Evolutionary conservation across 1,140 invertebrate species (phyloP).

Genomic region (Lethrus apterus): DNA sequence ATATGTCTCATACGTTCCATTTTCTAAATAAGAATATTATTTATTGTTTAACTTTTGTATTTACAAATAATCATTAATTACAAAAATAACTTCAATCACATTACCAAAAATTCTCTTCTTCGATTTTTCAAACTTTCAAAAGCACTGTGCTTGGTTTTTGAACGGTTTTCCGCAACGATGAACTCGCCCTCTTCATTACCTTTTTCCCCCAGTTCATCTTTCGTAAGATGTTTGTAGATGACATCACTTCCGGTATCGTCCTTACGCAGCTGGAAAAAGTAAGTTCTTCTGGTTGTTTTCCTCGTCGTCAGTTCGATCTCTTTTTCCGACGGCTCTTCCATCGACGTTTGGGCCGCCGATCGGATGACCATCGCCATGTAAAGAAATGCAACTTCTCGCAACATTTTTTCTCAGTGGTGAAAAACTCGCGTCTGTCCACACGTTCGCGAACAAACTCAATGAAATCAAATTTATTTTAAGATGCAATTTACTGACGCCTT

Average conservation of each 20-base stretch:
- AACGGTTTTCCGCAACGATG: not conserved
- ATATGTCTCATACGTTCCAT: slow-evolving; percentile 4
- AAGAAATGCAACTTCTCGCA: slow-evolving; percentile 1
- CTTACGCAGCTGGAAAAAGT: slow-evolving; percentile 7
- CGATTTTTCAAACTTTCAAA: slow-evolving; percentile 8
- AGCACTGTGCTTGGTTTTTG: slow-evolving; percentile 1
- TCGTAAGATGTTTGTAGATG: not conserved
- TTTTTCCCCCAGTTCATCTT: too few relatives aligned
- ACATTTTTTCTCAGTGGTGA: slow-evolving; percentile 2
- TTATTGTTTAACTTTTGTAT: not conserved
- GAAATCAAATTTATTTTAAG: slow-evolving; percentile 12
- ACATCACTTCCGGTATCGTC: not conserved
- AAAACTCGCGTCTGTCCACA: not conserved
- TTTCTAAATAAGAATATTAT: slow-evolving; percentile 1
- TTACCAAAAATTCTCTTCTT: slow-evolving; percentile 10
- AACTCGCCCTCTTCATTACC: not conserved
- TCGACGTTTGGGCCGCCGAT: not conserved
- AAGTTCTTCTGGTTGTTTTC: slow-evolving; percentile 5
- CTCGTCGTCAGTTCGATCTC: not conserved
- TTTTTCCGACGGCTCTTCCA: not conserved
- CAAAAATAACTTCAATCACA: not conserved
- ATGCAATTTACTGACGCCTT: slow-evolving; percentile 9
- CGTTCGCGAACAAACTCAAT: not conserved
- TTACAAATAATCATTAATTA: not conserved
- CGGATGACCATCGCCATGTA: not conserved